Base-by-base conservation (phyloP, 2,113 vertebrate species). In the Terrapene triunguis region DNA sequence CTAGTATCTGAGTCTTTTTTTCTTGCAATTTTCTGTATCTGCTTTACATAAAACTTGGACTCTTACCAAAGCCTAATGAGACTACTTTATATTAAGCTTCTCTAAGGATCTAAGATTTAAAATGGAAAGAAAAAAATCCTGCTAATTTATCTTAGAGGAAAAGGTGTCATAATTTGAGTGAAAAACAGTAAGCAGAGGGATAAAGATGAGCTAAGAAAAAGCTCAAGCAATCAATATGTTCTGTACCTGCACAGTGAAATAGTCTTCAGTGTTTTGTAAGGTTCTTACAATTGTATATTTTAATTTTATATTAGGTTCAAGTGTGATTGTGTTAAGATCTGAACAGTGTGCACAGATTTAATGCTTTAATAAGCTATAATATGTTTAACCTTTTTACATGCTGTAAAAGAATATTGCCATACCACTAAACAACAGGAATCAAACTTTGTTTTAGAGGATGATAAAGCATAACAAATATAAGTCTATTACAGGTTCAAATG, bases 21-120 rank as follows among this genome's bases (percentile, higher is more conserved):
- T 97, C 92, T 92, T 82, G 97, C 95, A 95, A 88, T 62, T 94
- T 96, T 95, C 96, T 94, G 85, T 95, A 95, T 96, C 84, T 96
- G 82, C 87, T 95, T 97, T 95, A 96, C 93, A 94, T 94, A 97
- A 87, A 97, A 97, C 95, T 95, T 97, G 92, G 93, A 96, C 92
- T 95, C 89, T 96, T 97, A 95, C 94, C 94, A 97, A 97, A 97
- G 69, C 48, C 92, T 97, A 97, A 98, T 96, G 93, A 95, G 22
- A 91, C 69, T 93, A 94, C 76, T 95, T 95, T 95, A 97, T 96
- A 91, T 96, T 97, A 96, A 98, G 96, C 96, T 97, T 97, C 95
- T 96, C 12, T 48, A 96, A 97, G 76, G 44, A 97, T 96, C 89
- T 97, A 94, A 96, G 88, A 76, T 97, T 89, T 97, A 97, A 25